Evolutionary conservation across 2,113 vertebrate genomes (phyloP).

Genomic region (Aegotheles bennettii): DNA sequence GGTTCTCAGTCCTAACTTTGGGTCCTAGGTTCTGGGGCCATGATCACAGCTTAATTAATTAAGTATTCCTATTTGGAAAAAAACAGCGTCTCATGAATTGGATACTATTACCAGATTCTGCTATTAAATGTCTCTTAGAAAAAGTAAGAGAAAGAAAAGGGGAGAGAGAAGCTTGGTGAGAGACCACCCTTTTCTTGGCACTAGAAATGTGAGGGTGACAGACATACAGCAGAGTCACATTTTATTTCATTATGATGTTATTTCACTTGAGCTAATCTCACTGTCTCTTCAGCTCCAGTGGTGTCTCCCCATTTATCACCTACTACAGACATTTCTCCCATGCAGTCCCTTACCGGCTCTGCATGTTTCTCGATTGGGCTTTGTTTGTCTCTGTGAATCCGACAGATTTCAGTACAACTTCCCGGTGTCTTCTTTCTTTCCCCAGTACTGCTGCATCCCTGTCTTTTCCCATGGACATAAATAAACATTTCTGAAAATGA

Average conservation of each 20-base stretch:
- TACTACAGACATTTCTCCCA: neutral
- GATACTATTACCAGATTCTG: neutral
- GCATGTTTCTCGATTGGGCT: neutral
- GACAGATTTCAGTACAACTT: neutral
- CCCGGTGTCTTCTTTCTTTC: neutral
- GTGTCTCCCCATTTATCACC: neutral
- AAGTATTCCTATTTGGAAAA: neutral
- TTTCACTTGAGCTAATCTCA: neutral
- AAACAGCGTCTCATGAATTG: neutral
- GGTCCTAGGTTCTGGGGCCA: neutral
- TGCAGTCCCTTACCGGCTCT: neutral
- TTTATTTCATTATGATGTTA: neutral
- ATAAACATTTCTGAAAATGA: neutral
- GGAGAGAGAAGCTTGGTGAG: neutral
- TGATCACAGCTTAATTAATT: neutral
- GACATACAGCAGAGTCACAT: neutral
- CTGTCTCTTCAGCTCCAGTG: neutral
- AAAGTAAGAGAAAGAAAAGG: neutral
- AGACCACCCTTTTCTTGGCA: neutral
- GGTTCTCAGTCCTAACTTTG: neutral
- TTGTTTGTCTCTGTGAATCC: neutral
- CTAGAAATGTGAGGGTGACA: neutral
- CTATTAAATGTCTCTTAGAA: neutral
- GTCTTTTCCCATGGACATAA: neutral
- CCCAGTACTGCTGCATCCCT: neutral